Percentiles rank a stretch among this genome's conserved stretches.
Evolutionary conservation across 1,140 invertebrate genomes (phyloP).

Genomic region (Drosophila obscura): DNA sequence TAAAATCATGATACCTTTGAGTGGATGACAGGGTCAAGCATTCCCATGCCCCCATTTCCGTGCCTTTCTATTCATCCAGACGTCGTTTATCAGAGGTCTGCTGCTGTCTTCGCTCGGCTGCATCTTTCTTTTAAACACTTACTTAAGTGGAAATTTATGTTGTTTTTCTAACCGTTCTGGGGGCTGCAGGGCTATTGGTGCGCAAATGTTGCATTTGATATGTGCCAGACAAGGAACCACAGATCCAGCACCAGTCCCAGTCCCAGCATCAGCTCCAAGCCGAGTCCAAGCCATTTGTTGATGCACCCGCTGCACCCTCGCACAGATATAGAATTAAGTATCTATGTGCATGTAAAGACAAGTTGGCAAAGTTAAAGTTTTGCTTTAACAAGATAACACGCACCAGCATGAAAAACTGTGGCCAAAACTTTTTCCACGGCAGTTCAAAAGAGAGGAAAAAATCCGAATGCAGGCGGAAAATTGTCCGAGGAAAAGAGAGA

Average conservation of each 20-base stretch:
- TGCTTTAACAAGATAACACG: constrained; percentile 82
- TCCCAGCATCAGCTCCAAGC: constrained; percentile 33
- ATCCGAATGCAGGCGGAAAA: constrained; percentile 20
- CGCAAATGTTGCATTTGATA: constrained; percentile 79
- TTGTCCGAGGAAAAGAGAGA: background rate
- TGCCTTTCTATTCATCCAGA: constrained; percentile 42
- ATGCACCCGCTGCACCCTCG: constrained; percentile 51
- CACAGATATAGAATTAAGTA: constrained; percentile 53
- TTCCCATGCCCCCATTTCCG: constrained; percentile 1
- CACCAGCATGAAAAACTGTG: constrained; percentile 81
- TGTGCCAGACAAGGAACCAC: constrained; percentile 72
- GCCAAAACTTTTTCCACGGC: constrained; percentile 70
- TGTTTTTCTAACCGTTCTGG: constrained; percentile 63
- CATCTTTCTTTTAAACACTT: constrained; percentile 80
- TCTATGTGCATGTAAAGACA: constrained; percentile 66
- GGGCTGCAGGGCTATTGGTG: constrained; percentile 58
- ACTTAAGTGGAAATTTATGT: constrained; percentile 82
- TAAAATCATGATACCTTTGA: constrained; percentile 1
- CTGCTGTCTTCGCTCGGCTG: constrained; percentile 48
- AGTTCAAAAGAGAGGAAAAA: constrained; percentile 10
- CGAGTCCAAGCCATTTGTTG: constrained; percentile 62
- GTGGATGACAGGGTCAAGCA: background rate
- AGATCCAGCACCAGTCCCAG: constrained; percentile 3
- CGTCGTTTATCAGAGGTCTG: constrained; percentile 71
- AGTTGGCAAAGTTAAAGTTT: constrained; percentile 80